Base-by-base conservation (phyloP, 2,888 invertebrate species). In the Odiellus spinosus region DNA sequence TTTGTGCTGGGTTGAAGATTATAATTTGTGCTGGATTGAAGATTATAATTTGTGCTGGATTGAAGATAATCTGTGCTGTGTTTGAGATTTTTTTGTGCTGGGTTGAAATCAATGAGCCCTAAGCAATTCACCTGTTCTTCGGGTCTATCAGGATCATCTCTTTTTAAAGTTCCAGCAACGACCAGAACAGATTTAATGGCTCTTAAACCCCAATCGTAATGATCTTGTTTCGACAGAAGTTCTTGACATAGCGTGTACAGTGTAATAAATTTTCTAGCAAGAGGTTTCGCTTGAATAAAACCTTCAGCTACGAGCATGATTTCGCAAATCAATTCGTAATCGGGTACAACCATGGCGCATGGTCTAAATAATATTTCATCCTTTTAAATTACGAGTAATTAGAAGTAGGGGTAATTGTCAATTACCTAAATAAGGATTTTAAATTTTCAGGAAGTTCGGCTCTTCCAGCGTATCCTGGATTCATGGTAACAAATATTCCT, bases 271-370 rank as follows among this genome's bases (percentile, higher is more conserved):
- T 95, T 95, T 51, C 93, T 73, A 0, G 91, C 93, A 38, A 95
- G 69, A 44, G 91, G 76, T 60, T 84, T 79, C 0, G 93, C 93
- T 58, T 95, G 93, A 64, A 93, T 82, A 63, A 95, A 95, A 12
- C 95, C 95, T 71, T 95, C 93, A 40, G 93, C 91, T 0, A 93
- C 91, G 66, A 95, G 76, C 91, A 95, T 93, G 58, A 95, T 95
- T 73, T 95, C 93, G 67, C 90, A 91, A 62, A 95, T 95, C 46
- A 95, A 66, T 65, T 91, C 93, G 64, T 91, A 91, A 67, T 95
- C 93, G 0, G 95, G 95, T 0, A 95, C 93, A 1, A 91, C 90
- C 95, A 95, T 95, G 36, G 95, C 93, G 66, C 93, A 95, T 0
- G 93, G 93, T 59, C 93, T 79, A 60, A 73, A 26, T 26, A n/a